Conservation (phyloP, 2,113 vertebrate genomes). For the Telmatochromis sp. region DNA sequence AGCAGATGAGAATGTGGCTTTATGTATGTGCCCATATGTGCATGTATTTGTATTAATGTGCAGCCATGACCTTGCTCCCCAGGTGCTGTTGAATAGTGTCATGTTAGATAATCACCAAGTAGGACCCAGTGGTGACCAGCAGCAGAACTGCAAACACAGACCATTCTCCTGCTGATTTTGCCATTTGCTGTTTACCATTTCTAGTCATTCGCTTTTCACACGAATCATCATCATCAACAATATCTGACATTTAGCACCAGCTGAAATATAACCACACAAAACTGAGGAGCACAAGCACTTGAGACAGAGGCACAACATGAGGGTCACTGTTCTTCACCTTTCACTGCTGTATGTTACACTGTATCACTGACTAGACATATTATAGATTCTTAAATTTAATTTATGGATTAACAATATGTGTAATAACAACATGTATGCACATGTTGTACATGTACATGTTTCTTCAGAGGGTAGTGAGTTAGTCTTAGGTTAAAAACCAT, state of each 20-base stretch:
- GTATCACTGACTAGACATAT: neutral
- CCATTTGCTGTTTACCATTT: slow-evolving; percentile 42
- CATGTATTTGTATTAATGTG: neutral
- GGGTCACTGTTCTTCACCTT: neutral
- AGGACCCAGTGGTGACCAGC: slow-evolving; percentile 24
- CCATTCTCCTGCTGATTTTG: slow-evolving; percentile 44
- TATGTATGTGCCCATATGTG: neutral
- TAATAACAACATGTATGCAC: neutral
- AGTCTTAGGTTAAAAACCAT: neutral
- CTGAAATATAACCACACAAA: slow-evolving; percentile 38
- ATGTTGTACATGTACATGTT: neutral
- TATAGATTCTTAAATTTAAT: neutral
- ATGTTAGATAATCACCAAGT: slow-evolving; percentile 45
- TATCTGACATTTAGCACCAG: slow-evolving; percentile 51
- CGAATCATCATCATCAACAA: slow-evolving; percentile 25
- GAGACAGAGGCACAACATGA: slow-evolving; percentile 1
- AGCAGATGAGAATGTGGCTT: neutral
- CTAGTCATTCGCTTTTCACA: slow-evolving; percentile 13
- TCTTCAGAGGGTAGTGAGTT: neutral
- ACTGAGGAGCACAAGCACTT: neutral
- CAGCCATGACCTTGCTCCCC: slow-evolving; percentile 41
- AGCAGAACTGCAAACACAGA: slow-evolving; percentile 31
- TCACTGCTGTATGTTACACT: neutral
- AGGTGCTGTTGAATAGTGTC: slow-evolving; percentile 45
- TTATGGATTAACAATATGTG: neutral